Base-by-base conservation (phyloP, 53 echinoderm and acorn worm genomes). In the Echinarachnius parma region DNA sequence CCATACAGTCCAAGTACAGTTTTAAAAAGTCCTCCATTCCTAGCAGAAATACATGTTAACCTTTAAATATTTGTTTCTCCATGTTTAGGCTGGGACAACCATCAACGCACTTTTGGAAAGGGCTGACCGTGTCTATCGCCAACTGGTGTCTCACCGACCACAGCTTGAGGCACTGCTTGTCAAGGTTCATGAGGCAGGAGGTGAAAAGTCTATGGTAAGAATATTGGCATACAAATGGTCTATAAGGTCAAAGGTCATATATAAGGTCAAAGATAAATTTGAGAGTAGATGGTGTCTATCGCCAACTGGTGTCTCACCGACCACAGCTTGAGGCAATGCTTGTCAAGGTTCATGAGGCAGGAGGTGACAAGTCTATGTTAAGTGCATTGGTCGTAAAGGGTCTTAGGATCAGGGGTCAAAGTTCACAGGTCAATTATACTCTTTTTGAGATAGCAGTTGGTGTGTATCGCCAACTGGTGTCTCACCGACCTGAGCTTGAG, bases 81-180 rank as follows among this genome's bases (percentile, higher is more conserved):
- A 21, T 23, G 28, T 55, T 1, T 77, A 95, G 95, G 84, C 96
- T 3, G 87, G 90, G 2, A 66, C 75, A 24, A 87, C 85, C 60
- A 95, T 95, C 60, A 95, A 91, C 66, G 60, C 90, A 0, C 77
- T 95, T 28, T 82, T 95, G 37, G 96, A 95, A 71, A 86, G 91
- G 37, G 96, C 96, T 28, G 96, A 95, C 69, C 91, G 91, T 70
- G 96, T 91, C 44, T 95, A 95, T 61, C 87, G 96, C 32, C 90
- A 90, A 53, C 85, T 95, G 33, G 85, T 95, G 24, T 90, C 91
- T 15, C 96, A 95, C 34, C 92, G 91, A n/a, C 96, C 91, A 4
- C 91, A 91, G 34, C 82, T 95, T 13, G 96, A 95, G 54, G 87
- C 90, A 2, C 75, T 95, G 21, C 78, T 95, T 19, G 82, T 91